Evolutionary conservation across 2,888 invertebrate species (phyloP).

Genomic region (Polylopha cassiicola): DNA sequence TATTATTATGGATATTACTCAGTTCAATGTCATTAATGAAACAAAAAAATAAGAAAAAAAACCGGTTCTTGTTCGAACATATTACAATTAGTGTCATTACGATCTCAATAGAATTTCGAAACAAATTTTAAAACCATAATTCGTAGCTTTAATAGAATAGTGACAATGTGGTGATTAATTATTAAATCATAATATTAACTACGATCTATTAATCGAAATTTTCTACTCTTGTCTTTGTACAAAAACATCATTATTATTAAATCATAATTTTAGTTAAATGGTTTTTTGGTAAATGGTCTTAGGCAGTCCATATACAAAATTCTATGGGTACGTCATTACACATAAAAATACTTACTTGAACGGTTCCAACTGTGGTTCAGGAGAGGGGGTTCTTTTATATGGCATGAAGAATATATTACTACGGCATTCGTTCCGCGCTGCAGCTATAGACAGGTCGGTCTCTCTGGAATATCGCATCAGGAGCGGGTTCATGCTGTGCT

Average conservation of each 20-base stretch:
- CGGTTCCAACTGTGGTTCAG: slow-evolving; percentile 81
- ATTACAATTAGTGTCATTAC: slow-evolving; percentile 13
- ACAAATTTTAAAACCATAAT: slow-evolving; percentile 13
- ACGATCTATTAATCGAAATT: too few relatives aligned
- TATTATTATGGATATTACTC: too few relatives aligned
- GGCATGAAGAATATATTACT: slow-evolving; percentile 84
- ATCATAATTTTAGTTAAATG: too few relatives aligned
- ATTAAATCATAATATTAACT: too few relatives aligned
- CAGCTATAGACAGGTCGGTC: slow-evolving; percentile 91
- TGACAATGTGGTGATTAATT: too few relatives aligned
- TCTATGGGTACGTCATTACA: too few relatives aligned
- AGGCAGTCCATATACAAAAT: too few relatives aligned
- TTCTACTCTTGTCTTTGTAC: too few relatives aligned
- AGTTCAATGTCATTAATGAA: too few relatives aligned
- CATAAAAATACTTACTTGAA: slow-evolving; percentile 75
- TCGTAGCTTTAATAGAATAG: not conserved
- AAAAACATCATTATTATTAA: too few relatives aligned
- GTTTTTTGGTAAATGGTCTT: too few relatives aligned
- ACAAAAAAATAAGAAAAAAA: slow-evolving; percentile 23
- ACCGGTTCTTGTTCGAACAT: slow-evolving; percentile 7
- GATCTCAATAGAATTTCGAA: slow-evolving; percentile 13
- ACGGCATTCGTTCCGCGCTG: slow-evolving; percentile 87
- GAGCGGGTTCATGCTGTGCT: slow-evolving; percentile 95
- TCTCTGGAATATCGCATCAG: slow-evolving; percentile 93
- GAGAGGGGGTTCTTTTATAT: slow-evolving; percentile 61